Percentiles rank a stretch among this genome's conserved stretches.
Conservation (phyloP, 1,140 invertebrate species). For the Apis cerana region DNA sequence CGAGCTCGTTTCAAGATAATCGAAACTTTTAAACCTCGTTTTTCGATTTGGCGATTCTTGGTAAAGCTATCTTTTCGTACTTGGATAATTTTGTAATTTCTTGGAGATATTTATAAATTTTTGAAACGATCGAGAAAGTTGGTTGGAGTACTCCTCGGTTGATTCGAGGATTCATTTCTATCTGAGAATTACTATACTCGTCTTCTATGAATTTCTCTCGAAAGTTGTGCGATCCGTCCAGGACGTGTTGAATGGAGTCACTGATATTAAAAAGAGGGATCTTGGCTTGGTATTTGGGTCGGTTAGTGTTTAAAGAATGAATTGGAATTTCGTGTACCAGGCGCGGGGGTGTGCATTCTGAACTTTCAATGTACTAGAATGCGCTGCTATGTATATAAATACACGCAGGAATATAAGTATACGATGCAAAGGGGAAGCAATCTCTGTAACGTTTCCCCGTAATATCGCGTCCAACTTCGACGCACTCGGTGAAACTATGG, state of each 20-base stretch:
- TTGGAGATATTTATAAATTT: too few species aligned
- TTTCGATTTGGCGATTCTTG: too few species aligned
- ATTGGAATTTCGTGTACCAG: constrained; percentile 12
- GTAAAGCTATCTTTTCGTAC: too few species aligned
- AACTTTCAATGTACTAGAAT: constrained; percentile 22
- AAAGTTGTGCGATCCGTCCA: not conserved
- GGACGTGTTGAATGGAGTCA: not conserved
- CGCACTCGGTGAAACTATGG: not conserved
- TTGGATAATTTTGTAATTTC: too few species aligned
- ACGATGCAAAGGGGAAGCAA: not conserved
- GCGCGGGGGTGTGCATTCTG: constrained; percentile 13
- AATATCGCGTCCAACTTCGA: constrained; percentile 13
- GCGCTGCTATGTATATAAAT: not conserved
- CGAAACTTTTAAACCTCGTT: too few species aligned
- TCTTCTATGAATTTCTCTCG: not conserved
- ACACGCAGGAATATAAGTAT: not conserved
- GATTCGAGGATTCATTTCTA: too few species aligned
- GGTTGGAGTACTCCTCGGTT: too few species aligned
- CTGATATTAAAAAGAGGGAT: not conserved
- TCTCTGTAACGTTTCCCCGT: not conserved
- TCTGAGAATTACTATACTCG: too few species aligned
- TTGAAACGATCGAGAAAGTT: too few species aligned
- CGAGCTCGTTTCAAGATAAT: not conserved
- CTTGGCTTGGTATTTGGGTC: not conserved
- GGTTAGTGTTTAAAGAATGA: constrained; percentile 6